Percentiles rank a stretch among this genome's conserved stretches.
These are phyloP conservation scores for Crocidura indochinensis DNA, from an alignment of 2,797 vertebrate species.

Conservation along the genomic window DNA sequence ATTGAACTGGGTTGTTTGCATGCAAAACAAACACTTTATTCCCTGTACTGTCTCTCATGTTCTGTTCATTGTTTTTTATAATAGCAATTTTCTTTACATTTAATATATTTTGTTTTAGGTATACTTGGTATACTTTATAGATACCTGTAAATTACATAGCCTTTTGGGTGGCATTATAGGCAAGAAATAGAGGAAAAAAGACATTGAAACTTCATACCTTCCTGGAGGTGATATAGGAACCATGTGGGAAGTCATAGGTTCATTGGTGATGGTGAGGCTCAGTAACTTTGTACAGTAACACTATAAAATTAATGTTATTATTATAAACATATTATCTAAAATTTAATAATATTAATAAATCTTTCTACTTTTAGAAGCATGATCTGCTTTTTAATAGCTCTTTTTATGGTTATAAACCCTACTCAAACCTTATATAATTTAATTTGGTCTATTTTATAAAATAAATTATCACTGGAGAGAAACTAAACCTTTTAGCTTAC, in stretches of 20 bases:
- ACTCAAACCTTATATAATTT: background rate
- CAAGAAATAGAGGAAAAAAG: background rate
- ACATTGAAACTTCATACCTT: no score
- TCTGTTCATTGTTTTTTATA: no score
- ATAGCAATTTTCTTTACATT: no score
- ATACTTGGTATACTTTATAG: background rate
- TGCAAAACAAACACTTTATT: no score
- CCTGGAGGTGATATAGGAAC: no score
- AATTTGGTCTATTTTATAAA: constrained; percentile 20
- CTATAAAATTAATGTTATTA: no score
- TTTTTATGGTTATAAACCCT: background rate
- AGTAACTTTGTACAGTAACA: no score
- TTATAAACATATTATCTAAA: no score
- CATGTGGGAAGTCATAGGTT: no score
- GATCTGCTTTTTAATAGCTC: background rate
- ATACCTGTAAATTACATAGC: background rate
- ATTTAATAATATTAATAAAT: background rate
- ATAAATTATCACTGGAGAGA: constrained; percentile 32
- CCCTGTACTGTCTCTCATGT: no score
- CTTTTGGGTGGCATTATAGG: background rate
- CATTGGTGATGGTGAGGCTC: no score
- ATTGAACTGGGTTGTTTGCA: no score
- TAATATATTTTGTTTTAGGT: background rate
- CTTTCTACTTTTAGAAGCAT: background rate
- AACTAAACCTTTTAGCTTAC: constrained; percentile 14